These are phyloP conservation scores for Rosalia funebris DNA, from an alignment of 2,888 invertebrate genomes.

Conservation along the genomic window DNA sequence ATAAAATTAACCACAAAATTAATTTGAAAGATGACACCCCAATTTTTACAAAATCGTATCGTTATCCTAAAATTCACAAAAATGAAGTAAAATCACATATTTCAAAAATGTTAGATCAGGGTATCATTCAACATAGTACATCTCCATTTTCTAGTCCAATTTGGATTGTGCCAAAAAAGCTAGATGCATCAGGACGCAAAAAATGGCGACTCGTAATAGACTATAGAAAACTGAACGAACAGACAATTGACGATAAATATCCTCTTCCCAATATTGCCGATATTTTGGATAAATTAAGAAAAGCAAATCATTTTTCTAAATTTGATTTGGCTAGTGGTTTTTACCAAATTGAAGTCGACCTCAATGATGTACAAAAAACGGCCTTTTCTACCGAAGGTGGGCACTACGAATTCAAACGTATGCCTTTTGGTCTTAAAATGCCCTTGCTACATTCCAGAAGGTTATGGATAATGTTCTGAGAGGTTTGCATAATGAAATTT, in stretches of 20 bases:
- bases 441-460: conserved; percentile 47
- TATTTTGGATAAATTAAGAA: conserved; percentile 37
- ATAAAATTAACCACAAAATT: conserved; percentile 4
- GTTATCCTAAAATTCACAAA: conserved; percentile 11
- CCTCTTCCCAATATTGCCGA: conserved; percentile 49
- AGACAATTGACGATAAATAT: conserved; percentile 46
- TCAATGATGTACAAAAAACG: conserved; percentile 46
- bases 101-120: not conserved
- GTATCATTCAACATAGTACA: conserved; percentile 4
- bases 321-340: conserved; percentile 47
- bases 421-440: conserved; percentile 49
- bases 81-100: not conserved
- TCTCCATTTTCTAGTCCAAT: conserved; percentile 34
- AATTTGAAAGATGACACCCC: not conserved
- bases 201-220: conserved; percentile 40
- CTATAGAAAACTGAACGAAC: conserved; percentile 33
- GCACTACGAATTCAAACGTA: conserved; percentile 45
- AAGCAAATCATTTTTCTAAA: conserved; percentile 46
- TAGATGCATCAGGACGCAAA: conserved; percentile 34
- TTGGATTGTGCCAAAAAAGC: conserved; percentile 43
- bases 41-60: conserved; percentile 4
- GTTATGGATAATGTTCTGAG: conserved; percentile 47
- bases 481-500: conserved; percentile 34
- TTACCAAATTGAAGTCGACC: conserved; percentile 45
- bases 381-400: conserved; percentile 45